Evolutionary conservation across 2,888 invertebrate species (phyloP), one percentile per base, ranked within the genome.

Genomic region (Hypercompe scribonia): DNA sequence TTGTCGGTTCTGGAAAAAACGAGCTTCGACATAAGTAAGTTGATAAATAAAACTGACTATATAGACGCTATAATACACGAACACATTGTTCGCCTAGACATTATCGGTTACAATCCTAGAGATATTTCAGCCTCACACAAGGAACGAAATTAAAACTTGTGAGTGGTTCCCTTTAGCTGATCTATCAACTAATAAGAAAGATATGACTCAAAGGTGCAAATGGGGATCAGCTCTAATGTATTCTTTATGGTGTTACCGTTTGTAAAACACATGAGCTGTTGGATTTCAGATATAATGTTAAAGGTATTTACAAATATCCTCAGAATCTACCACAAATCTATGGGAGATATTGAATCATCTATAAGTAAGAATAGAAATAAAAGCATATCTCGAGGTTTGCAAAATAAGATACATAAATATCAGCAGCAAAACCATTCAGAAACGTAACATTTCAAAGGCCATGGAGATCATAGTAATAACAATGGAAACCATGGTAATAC

Each of bases 201-300:
- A 98, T 90, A 97, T 97, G 94, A 97, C 97, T 28, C 97, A 0
- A 98, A 98, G 91, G 93, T 97, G 24, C 98, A 98, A 92, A 97
- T 98, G 89, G 98, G 98, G 0, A 97, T 98, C 70, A 97, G 97
- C 85, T 97, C 99, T 1, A 99, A 98, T 92, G 97, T 98, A 33
- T 99, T 99, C 95, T 99, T 98, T 90, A 99, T 99, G 98, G 99
- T 99, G 71, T 96, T 99, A 81, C 99, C 99, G 58, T 99, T 99
- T 90, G 97, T 99, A 36, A 99, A 98, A 89, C 96, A 98, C 70
- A 96, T 98, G 90, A 97, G 97, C 86, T 96, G 97, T 69, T 97
- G 98, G 97, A 97, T 97, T 70, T 91, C 95, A 70, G 97, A 97
- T 70, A 83, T 91, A 50, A 89, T 87, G 76, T 85, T 91, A 0